Evolutionary conservation across 2,113 vertebrate species (phyloP).

Genomic region (Psittacus erithacus): DNA sequence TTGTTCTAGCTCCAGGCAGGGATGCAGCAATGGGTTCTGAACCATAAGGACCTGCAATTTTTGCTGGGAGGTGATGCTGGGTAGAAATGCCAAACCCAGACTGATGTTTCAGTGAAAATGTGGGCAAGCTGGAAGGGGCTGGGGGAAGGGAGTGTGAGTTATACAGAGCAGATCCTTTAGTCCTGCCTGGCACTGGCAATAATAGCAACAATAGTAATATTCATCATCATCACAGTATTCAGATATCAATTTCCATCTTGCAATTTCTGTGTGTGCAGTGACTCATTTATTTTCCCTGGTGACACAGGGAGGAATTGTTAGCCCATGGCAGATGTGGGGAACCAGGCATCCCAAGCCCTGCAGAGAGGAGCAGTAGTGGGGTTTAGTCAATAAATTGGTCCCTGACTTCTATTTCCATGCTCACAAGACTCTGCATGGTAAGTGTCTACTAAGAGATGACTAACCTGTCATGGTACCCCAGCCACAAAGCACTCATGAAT

Average conservation of each 20-base stretch:
- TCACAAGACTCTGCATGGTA: not conserved
- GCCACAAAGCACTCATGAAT: not conserved
- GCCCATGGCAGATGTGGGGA: not conserved
- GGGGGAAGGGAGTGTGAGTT: not conserved
- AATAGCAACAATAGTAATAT: slow-evolving; percentile 58
- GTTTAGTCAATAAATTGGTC: not conserved
- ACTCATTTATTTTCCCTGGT: slow-evolving; percentile 35
- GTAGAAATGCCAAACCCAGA: not conserved
- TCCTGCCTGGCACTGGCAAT: not conserved
- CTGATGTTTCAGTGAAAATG: not conserved
- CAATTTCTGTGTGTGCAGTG: slow-evolving; percentile 17
- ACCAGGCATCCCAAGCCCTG: not conserved
- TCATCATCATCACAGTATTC: slow-evolving; percentile 43
- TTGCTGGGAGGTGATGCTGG: not conserved
- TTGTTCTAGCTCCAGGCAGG: not conserved
- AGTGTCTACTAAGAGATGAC: not conserved
- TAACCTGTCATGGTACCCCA: not conserved
- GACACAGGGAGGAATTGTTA: slow-evolving; percentile 56
- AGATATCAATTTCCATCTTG: slow-evolving; percentile 56
- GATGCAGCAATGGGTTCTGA: not conserved
- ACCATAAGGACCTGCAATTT: not conserved
- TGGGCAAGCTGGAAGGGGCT: not conserved
- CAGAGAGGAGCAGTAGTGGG: not conserved
- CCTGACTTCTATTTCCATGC: not conserved
- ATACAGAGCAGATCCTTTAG: slow-evolving; percentile 29